A percentile compares a stretch with the other conserved stretches of the same genome.
Evolutionary conservation across 2,797 vertebrate genomes (phyloP).

Genomic region (Coendou prehensilis): DNA sequence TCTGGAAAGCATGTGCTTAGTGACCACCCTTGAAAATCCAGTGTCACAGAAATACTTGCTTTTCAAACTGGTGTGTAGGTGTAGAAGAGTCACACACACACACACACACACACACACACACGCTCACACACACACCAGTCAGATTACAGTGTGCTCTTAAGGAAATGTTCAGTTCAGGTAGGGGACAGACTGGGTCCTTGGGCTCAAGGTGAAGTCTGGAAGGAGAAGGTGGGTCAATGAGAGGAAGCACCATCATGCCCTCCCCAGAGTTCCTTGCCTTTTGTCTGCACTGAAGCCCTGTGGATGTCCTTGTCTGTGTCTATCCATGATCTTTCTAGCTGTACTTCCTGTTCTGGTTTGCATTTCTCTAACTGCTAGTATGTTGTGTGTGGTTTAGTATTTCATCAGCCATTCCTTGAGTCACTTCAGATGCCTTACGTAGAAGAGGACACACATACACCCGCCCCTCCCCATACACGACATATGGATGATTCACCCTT

Average conservation of each 20-base stretch:
- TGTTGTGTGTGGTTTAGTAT: conserved; percentile 32
- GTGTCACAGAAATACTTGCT: not conserved
- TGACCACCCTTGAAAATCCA: not conserved
- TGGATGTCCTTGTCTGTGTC: not conserved
- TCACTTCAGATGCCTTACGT: not conserved
- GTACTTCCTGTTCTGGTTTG: not conserved
- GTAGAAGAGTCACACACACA: not conserved
- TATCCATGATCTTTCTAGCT: not conserved
- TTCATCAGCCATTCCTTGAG: not conserved
- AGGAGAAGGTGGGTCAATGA: not conserved
- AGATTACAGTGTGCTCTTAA: not conserved
- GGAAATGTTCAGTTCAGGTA: not conserved
- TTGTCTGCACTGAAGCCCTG: not conserved
- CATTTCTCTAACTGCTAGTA: not conserved
- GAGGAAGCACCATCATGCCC: not conserved
- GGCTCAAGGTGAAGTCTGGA: not conserved
- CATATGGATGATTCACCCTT: not conserved
- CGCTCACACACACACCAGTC: not conserved
- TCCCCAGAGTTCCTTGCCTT: not conserved
- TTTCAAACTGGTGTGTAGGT: not conserved
- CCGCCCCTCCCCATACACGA: not conserved
- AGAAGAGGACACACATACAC: not conserved
- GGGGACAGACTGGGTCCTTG: not conserved
- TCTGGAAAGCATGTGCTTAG: not conserved
- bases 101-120: not conserved